Evolutionary conservation across 2,113 vertebrate genomes (phyloP).

Genomic region (Eonycteris spelaea): DNA sequence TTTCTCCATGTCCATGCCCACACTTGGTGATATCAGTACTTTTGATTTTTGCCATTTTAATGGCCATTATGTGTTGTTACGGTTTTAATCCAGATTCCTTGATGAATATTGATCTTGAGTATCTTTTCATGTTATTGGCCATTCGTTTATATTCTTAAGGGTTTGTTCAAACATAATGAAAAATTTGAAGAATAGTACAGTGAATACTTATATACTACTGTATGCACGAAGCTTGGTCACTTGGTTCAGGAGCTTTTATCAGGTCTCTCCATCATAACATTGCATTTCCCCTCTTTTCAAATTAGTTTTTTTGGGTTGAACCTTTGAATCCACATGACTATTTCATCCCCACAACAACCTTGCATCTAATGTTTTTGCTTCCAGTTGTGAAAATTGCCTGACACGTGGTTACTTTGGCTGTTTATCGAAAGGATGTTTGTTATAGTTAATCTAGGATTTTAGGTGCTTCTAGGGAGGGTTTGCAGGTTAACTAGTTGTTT

Average conservation of each 20-base stretch:
- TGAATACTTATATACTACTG: neutral
- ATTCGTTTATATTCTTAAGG: neutral
- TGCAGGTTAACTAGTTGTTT: neutral
- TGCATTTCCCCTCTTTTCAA: neutral
- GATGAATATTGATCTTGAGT: neutral
- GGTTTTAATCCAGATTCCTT: neutral
- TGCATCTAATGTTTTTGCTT: neutral
- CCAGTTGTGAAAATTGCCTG: neutral
- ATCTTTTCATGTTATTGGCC: neutral
- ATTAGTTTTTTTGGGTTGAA: neutral
- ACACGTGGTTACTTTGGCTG: neutral
- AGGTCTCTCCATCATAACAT: neutral
- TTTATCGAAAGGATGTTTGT: conserved; percentile 27
- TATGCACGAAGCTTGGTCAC: neutral
- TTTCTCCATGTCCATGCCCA: neutral
- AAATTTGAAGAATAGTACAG: neutral
- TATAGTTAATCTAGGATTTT: conserved; percentile 23
- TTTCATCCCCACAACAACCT: neutral
- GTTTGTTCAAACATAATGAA: neutral
- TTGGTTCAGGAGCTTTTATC: neutral
- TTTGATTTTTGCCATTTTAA: neutral
- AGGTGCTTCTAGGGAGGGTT: neutral
- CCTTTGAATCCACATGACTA: neutral
- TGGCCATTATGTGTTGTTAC: neutral
- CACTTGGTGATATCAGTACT: neutral